Conservation (phyloP, 1,140 invertebrate species). For the Cydia splendana region DNA sequence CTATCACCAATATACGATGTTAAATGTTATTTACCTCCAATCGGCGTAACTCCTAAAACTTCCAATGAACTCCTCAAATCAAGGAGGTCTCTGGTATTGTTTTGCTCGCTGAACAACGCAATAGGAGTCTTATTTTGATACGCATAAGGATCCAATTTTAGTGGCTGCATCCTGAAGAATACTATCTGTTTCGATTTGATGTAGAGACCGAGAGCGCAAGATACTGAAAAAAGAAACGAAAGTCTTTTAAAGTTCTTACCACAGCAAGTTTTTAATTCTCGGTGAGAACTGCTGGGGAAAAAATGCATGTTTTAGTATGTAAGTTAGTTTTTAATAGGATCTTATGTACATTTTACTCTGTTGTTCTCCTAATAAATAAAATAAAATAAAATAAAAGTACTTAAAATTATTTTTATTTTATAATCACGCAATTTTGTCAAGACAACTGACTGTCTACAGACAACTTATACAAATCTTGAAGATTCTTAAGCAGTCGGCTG, state of each 20-base stretch:
- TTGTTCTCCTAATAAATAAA: no score
- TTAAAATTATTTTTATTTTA: background rate
- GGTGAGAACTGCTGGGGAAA: no score
- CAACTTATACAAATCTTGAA: no score
- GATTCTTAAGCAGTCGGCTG: no score
- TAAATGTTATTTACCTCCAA: constrained; percentile 46
- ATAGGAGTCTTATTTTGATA: constrained; percentile 78
- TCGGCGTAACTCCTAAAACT: constrained; percentile 71
- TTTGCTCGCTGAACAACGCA: constrained; percentile 73
- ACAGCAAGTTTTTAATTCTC: no score
- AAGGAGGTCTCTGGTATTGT: constrained; percentile 63
- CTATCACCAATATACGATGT: no score
- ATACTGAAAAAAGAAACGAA: constrained; percentile 64
- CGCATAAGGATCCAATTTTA: constrained; percentile 80
- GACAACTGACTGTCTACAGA: no score
- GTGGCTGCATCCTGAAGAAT: constrained; percentile 82
- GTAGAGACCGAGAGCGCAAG: constrained; percentile 85
- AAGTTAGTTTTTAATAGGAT: no score
- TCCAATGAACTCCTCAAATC: constrained; percentile 69
- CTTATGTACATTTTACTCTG: no score
- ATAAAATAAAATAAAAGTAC: no score
- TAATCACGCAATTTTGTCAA: no score
- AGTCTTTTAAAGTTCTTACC: background rate
- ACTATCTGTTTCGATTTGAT: constrained; percentile 84
- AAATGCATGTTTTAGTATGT: no score